A percentile compares a stretch with the other conserved stretches of the same genome.
Evolutionary conservation across 2,888 invertebrate genomes (phyloP).

Genomic region (Perizoma affinitatum): DNA sequence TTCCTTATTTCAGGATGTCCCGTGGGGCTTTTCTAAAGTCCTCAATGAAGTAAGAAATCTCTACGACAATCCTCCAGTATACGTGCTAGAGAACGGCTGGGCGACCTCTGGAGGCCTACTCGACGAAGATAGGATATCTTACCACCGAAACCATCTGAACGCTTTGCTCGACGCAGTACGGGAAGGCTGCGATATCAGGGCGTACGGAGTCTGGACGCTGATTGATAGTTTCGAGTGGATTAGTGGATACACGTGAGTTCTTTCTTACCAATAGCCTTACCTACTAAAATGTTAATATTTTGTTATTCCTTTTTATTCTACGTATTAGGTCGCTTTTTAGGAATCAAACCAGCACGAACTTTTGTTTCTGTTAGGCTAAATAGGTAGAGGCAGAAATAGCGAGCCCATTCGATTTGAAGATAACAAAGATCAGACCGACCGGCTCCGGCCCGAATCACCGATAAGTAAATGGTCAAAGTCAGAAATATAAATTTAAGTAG

Average conservation of each 20-base stretch:
- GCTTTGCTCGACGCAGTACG: constrained; percentile 74
- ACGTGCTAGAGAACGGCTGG: constrained; percentile 85
- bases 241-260: constrained; percentile 81
- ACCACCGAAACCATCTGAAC: constrained; percentile 68
- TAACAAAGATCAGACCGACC: no score
- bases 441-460: no score
- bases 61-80: constrained; percentile 83
- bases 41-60: constrained; percentile 75
- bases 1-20: constrained; percentile 69
- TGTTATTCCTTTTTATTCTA: no score
- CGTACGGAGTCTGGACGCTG: constrained; percentile 85
- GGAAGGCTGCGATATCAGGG: constrained; percentile 75
- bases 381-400: no score
- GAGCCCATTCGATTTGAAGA: no score
- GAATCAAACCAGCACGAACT: no score
- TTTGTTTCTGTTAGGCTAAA: no score
- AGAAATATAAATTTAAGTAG: no score
- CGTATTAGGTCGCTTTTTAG: no score
- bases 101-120: constrained; percentile 72
- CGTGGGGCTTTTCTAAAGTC: constrained; percentile 85
- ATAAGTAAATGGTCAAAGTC: no score
- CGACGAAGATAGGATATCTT: constrained; percentile 75
- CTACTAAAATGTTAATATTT: no score
- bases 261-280: background rate
- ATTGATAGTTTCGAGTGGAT: constrained; percentile 88